A percentile compares a stretch with the other conserved stretches of the same genome.
Conservation (phyloP, 2,888 invertebrate species). For the Kryphioiulus occultus region DNA sequence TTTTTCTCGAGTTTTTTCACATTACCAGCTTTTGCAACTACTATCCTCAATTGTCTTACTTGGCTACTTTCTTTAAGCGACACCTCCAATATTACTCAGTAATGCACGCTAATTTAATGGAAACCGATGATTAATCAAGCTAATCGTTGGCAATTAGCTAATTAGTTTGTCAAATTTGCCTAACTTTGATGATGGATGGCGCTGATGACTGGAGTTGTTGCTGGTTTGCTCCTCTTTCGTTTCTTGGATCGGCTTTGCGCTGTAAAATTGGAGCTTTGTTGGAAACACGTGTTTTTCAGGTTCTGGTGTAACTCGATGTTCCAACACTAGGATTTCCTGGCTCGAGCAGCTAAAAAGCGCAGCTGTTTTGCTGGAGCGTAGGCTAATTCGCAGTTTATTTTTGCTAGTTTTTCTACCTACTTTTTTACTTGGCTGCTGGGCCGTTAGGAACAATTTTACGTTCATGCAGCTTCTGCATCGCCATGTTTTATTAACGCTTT, state of each 20-base stretch:
- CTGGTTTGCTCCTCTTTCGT: not conserved
- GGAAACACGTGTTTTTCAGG: not conserved
- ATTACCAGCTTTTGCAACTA: no score
- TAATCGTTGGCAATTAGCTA: not conserved
- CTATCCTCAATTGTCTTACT: no score
- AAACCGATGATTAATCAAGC: no score
- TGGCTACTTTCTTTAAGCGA: no score
- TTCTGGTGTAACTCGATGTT: not conserved
- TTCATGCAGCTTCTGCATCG: not conserved
- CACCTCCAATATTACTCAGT: no score
- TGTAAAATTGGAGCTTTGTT: not conserved
- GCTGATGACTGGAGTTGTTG: not conserved
- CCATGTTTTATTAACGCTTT: not conserved
- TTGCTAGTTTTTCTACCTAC: not conserved
- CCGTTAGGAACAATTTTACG: slow-evolving; percentile 4
- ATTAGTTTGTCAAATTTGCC: not conserved
- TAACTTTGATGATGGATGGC: not conserved
- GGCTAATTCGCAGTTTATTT: not conserved
- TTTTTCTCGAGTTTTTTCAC: not conserved
- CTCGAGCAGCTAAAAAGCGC: not conserved
- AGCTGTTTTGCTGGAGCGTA: not conserved
- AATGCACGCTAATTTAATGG: no score
- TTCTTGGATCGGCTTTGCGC: not conserved
- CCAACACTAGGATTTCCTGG: not conserved
- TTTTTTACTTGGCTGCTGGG: not conserved